A percentile compares a stretch with the other conserved stretches of the same genome.
phyloP scores from a whole-genome alignment of 1,140 invertebrate species.

The Diachasma alloeum region DNA sequence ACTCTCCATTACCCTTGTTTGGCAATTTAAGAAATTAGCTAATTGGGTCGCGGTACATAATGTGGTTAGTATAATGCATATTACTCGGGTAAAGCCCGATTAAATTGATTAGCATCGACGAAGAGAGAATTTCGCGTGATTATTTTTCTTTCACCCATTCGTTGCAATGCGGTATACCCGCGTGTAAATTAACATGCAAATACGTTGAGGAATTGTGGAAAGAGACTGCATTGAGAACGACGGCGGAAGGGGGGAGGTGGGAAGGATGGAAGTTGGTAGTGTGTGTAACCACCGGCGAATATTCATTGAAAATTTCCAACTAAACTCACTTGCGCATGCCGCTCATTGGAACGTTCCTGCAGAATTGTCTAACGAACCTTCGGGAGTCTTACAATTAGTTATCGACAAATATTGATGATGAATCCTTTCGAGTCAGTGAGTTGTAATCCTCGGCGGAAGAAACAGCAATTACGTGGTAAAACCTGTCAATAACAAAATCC shows the following conservation, averaged over 20 bases:
- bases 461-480: too few species aligned
- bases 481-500: too few species aligned
- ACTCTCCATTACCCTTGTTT: neutral
- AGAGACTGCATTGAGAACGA: neutral
- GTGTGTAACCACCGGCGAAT: neutral
- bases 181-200: neutral
- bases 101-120: conserved; percentile 5
- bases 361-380: neutral
- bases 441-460: too few species aligned
- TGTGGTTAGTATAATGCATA: neutral
- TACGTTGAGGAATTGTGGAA: neutral
- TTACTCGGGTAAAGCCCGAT: neutral
- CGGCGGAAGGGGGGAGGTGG: neutral
- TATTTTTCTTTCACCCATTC: neutral
- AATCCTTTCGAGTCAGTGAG: neutral
- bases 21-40: neutral
- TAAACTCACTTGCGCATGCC: neutral
- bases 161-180: neutral
- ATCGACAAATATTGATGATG: neutral
- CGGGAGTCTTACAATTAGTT: too few species aligned
- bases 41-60: neutral
- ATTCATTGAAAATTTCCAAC: neutral
- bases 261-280: neutral
- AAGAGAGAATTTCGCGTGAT: neutral
- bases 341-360: too few species aligned